Evolutionary conservation across 2,888 invertebrate species (phyloP), one percentile per base, ranked within the genome.

Genomic region (Nezara viridula): DNA sequence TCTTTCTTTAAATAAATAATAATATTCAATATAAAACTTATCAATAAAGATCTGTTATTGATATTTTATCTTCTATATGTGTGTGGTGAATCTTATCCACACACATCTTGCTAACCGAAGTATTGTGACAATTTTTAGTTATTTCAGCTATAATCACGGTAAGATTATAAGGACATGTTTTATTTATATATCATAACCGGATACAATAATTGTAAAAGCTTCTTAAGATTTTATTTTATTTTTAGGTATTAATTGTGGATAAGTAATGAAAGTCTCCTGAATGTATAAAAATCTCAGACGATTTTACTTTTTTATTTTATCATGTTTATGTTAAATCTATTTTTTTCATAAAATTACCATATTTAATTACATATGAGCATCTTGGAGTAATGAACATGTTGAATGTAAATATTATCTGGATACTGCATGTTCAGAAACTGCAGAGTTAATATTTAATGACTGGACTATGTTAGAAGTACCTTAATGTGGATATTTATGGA

Each of bases 311-410:
- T 66, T 66, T 27, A 60, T 27, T 60, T 27, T 27, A 14, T 14
- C 19, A 4, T 27, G 14, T 27, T 27, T 66, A 14, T 60, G 27
- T 27, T 60, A 60, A n/a, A n/a, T 44, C 44, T 19, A 27, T 66
- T 32, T 32, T 2, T 66, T 66, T 32, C 5, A 6, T 60, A 27
- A 27, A 27, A 27, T 27, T 12, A 27, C 10, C 6, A 10, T n/a
- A 55, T 7, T 12, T 55, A 55, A 55, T 60, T 60, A 60, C 0
- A 12, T 4, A 19, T 66, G 32, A 66, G 19, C 16, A 19, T 32
- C 27, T 60, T 66, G 66, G 32, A 32, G 19, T 66, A 19, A 66
- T 66, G 66, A 66, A 66, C 66, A 66, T 66, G 66, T 66, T 32
- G 12, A 66, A 66, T 66, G 66, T 66, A 66, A 32, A 32, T 32